Conservation (phyloP, 2,888 invertebrate genomes). For the Acanthosoma haemorrhoidale region DNA sequence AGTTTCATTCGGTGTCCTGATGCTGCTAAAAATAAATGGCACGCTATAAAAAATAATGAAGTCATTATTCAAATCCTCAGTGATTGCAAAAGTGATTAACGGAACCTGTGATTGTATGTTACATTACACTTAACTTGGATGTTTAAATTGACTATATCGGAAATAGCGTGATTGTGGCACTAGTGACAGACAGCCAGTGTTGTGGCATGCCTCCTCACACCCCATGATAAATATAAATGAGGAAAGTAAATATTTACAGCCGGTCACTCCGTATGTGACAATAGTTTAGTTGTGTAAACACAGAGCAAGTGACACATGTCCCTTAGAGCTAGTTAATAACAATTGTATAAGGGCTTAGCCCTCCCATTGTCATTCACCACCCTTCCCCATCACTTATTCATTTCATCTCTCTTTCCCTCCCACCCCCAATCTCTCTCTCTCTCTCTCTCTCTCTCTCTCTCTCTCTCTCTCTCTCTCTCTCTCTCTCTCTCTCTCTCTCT, state of each 20-base stretch:
- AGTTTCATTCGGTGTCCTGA: too few relatives aligned
- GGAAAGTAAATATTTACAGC: conserved; percentile 5
- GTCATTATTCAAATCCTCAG: too few relatives aligned
- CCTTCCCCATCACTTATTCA: conserved; percentile 3
- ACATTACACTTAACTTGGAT: too few relatives aligned
- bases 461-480: conserved; percentile 20
- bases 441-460: conserved; percentile 31
- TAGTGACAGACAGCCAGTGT: too few relatives aligned
- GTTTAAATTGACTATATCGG: too few relatives aligned
- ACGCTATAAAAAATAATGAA: too few relatives aligned
- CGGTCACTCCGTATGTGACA: neutral
- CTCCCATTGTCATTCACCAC: conserved; percentile 13
- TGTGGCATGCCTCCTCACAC: too few relatives aligned
- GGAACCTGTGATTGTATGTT: too few relatives aligned
- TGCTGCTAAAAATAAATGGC: too few relatives aligned
- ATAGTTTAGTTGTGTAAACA: conserved; percentile 26
- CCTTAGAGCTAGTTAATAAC: conserved; percentile 21
- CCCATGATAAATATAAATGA: neutral
- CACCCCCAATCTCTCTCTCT: conserved; percentile 27
- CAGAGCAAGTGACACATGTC: conserved; percentile 24
- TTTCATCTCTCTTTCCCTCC: conserved; percentile 37
- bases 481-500: conserved; percentile 37
- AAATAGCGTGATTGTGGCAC: too few relatives aligned
- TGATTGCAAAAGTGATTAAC: too few relatives aligned
- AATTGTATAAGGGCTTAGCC: conserved; percentile 12